A percentile compares a stretch with the other conserved stretches of the same genome.
Conservation (phyloP, 64 coral and sea anemone species). For the Orbicella faveolata region DNA sequence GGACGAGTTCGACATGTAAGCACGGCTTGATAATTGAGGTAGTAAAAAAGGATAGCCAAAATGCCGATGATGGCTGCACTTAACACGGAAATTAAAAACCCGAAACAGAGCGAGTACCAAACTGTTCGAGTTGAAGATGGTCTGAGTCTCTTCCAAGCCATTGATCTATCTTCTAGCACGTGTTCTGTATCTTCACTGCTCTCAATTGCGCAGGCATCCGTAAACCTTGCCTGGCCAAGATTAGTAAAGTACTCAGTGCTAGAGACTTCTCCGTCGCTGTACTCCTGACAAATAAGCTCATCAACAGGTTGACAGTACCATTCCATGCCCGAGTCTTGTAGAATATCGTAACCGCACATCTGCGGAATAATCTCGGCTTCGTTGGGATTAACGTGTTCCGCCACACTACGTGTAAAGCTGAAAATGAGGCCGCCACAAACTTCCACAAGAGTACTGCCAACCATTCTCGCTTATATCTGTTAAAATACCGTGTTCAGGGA, state of each 20-base stretch:
- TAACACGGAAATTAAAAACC: neutral
- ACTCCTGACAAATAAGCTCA: neutral
- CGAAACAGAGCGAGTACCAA: neutral
- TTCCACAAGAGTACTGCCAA: neutral
- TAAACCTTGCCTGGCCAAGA: neutral
- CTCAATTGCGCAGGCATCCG: neutral
- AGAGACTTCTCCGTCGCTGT: neutral
- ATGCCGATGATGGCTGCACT: neutral
- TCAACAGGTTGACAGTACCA: neutral
- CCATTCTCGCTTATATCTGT: neutral
- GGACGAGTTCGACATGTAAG: neutral
- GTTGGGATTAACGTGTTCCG: neutral
- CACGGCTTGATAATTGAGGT: neutral
- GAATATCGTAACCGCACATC: too few relatives aligned
- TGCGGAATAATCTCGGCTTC: neutral
- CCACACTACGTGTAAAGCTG: neutral
- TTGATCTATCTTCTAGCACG: neutral
- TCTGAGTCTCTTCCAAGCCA: conserved; percentile 1
- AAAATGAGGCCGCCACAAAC: neutral
- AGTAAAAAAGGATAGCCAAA: neutral
- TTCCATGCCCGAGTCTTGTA: neutral
- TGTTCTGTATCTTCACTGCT: neutral
- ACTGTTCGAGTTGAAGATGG: neutral
- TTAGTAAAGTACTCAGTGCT: neutral
- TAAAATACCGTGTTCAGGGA: too few relatives aligned